Conservation (phyloP, 2,888 invertebrate genomes). For the Trachelus tabidus region DNA sequence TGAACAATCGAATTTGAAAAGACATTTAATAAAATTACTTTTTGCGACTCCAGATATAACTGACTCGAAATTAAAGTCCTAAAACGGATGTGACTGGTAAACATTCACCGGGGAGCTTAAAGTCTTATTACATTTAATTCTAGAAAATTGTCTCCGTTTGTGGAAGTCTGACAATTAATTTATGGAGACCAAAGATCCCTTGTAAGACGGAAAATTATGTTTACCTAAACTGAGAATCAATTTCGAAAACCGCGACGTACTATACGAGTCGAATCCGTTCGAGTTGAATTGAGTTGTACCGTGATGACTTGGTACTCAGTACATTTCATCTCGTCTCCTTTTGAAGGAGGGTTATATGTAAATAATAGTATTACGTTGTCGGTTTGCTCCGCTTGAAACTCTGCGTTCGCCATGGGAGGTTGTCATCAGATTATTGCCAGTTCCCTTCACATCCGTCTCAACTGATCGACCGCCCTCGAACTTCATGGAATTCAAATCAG, state of each 20-base stretch:
- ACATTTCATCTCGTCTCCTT: conserved; percentile 9
- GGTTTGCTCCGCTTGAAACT: conserved; percentile 40
- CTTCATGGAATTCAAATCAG: conserved; percentile 46
- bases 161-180: no score
- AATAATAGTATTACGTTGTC: conserved; percentile 60
- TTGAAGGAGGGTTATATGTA: conserved; percentile 40
- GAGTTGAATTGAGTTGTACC: not conserved
- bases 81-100: no score
- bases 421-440: conserved; percentile 47
- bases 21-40: no score
- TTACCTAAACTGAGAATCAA: conserved; percentile 53
- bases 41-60: no score
- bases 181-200: conserved; percentile 5
- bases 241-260: conserved; percentile 29
- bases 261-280: not conserved
- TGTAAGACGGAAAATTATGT: conserved; percentile 51
- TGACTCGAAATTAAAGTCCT: no score
- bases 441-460: conserved; percentile 32
- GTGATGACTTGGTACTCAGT: not conserved
- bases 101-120: no score
- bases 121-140: no score
- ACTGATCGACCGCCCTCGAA: conserved; percentile 13
- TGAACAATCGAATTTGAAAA: no score
- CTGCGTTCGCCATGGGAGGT: conserved; percentile 40
- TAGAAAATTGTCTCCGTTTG: no score